Evolutionary conservation across 2,113 vertebrate genomes (phyloP).

Genomic region (Pollimyrus isidori): DNA sequence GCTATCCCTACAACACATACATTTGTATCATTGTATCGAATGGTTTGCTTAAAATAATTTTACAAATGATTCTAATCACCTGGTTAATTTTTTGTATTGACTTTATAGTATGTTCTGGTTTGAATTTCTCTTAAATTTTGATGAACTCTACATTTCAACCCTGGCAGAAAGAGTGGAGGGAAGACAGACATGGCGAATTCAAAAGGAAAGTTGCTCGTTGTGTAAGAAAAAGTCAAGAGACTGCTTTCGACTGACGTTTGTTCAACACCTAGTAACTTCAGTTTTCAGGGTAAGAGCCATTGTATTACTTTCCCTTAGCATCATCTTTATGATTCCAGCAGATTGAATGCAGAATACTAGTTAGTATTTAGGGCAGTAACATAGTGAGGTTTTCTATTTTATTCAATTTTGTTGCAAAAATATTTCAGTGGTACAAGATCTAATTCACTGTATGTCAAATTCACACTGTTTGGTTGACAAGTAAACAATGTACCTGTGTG

Average conservation of each 20-base stretch:
- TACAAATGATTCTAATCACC: not conserved
- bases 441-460: not conserved
- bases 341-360: not conserved
- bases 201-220: conserved; percentile 99
- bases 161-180: conserved; percentile 96
- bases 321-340: not conserved
- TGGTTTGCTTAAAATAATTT: not conserved
- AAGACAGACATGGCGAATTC: conserved; percentile 97
- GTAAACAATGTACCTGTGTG: not conserved
- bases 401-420: not conserved
- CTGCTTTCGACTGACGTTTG: conserved; percentile 95
- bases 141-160: not conserved
- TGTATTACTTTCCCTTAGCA: not conserved
- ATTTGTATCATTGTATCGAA: not conserved
- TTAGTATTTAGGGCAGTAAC: not conserved
- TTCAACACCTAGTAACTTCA: conserved; percentile 80
- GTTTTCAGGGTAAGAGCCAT: conserved; percentile 83
- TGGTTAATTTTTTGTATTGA: not conserved
- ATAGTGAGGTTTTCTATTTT: not conserved
- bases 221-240: conserved; percentile 99
- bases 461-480: not conserved
- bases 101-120: not conserved
- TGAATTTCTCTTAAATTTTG: not conserved
- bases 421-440: not conserved
- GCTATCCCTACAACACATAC: not conserved